phyloP scores from a whole-genome alignment of 1,140 invertebrate genomes.

The Diachasmimorpha longicaudata region DNA sequence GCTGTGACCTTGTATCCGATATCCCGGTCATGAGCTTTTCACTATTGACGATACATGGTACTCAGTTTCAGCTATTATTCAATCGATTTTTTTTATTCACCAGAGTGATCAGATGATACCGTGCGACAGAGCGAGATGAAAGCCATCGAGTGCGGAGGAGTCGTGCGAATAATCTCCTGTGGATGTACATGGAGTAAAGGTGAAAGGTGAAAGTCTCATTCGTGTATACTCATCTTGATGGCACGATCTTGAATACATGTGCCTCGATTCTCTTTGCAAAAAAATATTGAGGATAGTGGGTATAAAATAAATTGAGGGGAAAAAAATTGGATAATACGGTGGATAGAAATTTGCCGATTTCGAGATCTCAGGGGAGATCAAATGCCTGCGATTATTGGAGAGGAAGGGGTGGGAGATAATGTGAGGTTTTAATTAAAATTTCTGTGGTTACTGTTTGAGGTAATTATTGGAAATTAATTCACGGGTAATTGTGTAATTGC shows the following conservation, averaged over 20 bases:
- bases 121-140: slow-evolving; percentile 4
- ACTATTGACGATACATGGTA: not conserved
- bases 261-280: not conserved
- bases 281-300: not conserved
- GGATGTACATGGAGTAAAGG: slow-evolving; percentile 41
- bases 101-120: not conserved
- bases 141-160: slow-evolving; percentile 46
- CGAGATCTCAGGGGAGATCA: not conserved
- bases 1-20: slow-evolving; percentile 22
- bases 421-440: not conserved
- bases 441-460: not conserved
- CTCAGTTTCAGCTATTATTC: slow-evolving; percentile 19
- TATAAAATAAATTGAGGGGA: not conserved
- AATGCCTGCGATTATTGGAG: not conserved
- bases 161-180: slow-evolving; percentile 33
- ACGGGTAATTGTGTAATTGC: not conserved
- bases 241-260: slow-evolving; percentile 32
- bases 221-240: slow-evolving; percentile 23
- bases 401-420: not conserved
- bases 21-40: slow-evolving; percentile 19
- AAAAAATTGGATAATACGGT: not conserved
- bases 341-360: not conserved
- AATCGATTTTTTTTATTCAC: slow-evolving; percentile 7
- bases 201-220: slow-evolving; percentile 60
- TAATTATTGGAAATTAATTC: not conserved